Conservation (phyloP, 2,888 invertebrate genomes). For the Venustoraphidia nigricollis region DNA sequence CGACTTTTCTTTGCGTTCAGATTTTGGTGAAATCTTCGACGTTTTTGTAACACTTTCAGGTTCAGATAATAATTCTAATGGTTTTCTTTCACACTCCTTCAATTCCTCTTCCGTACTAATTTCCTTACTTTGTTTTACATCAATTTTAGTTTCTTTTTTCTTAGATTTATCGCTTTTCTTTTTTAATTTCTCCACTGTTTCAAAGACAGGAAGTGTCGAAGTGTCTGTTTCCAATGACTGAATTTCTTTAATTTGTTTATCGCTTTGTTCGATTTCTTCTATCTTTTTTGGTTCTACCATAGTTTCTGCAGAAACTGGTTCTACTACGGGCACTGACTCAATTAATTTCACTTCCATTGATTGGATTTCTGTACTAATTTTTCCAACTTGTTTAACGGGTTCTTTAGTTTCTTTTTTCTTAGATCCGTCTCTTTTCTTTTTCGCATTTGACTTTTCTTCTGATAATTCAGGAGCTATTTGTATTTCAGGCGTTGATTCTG, state of each 20-base stretch:
- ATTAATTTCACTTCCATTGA: constrained; percentile 2
- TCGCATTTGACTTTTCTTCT: not conserved
- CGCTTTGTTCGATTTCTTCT: constrained; percentile 3
- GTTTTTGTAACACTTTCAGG: constrained; percentile 32
- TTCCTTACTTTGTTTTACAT: not conserved
- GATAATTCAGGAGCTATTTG: not conserved
- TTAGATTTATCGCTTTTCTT: constrained; percentile 1
- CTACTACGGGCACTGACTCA: constrained; percentile 3
- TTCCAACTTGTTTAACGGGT: not conserved
- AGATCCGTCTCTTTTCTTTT: constrained; percentile 3
- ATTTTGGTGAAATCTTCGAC: constrained; percentile 21
- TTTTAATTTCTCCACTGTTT: not conserved
- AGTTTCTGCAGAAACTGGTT: not conserved
- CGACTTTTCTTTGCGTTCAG: too few relatives aligned
- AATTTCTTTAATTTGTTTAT: constrained; percentile 4
- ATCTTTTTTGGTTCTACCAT: not conserved
- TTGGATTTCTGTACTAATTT: too few relatives aligned
- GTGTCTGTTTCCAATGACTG: too few relatives aligned
- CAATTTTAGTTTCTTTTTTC: constrained; percentile 1
- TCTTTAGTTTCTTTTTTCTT: constrained; percentile 6
- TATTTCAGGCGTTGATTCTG: constrained; percentile 4
- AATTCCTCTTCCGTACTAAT: not conserved
- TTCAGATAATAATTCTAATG: constrained; percentile 26
- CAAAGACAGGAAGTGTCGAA: too few relatives aligned
- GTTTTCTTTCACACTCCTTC: not conserved